Evolutionary conservation across 2,797 vertebrate species (phyloP), one percentile per base, ranked within the genome.

Genomic region (Pterois miles): DNA sequence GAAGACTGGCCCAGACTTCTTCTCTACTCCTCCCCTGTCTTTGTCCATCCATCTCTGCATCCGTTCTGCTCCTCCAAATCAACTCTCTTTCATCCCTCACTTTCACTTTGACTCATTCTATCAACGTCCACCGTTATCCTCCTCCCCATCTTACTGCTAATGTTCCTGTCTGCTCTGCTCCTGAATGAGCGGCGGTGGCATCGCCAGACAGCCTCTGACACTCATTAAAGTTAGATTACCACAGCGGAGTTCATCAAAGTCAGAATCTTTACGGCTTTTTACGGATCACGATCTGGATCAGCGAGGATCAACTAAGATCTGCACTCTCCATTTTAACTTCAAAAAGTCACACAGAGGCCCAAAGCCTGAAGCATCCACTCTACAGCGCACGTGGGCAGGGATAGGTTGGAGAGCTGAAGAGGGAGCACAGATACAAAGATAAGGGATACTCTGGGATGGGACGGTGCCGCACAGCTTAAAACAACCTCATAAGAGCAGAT

Each of bases 201-300:
- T 6, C 22, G 29, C 18, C 56, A 59, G 29, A 74, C 40, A 31
- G 48, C 62, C 59, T 65, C 70, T 82, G 73, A 80, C 56, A 73
- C 65, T 78, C 71, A 84, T 85, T 75, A 64, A 75, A 77, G 38
- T 64, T n/a, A 64, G 29, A 80, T 79, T 63, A 76, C 54, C 22
- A 9, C 25, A 38, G 46, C 1, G 18, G 63, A 46, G 68, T 52
- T 82, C 80, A 72, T 80, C 76, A 86, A 82, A 89, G 83, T 82
- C 70, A 34, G 54, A 65, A 34, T 78, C 69, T 84, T 74, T 72
- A 58, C 59, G 70, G 71, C 54, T 72, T 81, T 79, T 72, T 74
- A 65, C 50, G 73, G 53, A 64, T 72, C 56, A 53, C 33, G n/a
- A 34, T 77, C 78, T 36, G 82, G 81, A 81, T 86, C 76, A 78